These are phyloP conservation scores for Bathynomus jamesi DNA, from an alignment of 1,140 invertebrate genomes.

Conservation along the genomic window DNA sequence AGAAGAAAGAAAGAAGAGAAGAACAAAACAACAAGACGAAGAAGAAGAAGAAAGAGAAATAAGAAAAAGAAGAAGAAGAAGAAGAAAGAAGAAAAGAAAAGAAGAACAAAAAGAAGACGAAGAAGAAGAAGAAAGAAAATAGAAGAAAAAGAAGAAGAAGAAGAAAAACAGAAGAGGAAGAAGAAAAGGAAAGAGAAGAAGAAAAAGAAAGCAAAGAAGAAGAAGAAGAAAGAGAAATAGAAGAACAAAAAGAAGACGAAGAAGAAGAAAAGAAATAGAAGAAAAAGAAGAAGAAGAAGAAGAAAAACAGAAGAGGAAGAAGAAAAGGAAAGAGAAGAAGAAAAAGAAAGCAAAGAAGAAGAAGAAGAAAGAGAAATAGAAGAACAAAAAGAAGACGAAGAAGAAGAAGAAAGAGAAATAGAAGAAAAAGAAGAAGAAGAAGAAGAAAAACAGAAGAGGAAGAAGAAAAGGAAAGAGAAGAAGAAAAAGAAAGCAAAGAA, in stretches of 20 bases:
- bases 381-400: slow-evolving; percentile 11
- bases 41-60: no score
- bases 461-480: neutral
- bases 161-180: no score
- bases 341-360: slow-evolving; percentile 1
- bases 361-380: slow-evolving; percentile 12
- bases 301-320: no score
- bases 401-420: slow-evolving; percentile 5
- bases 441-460: neutral
- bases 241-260: slow-evolving; percentile 10
- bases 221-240: no score
- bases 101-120: no score
- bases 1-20: no score
- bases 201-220: no score
- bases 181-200: neutral
- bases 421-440: slow-evolving; percentile 5
- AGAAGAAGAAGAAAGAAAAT: no score
- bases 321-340: slow-evolving; percentile 7
- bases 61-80: no score
- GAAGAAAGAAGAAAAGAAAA: no score
- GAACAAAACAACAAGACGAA: no score
- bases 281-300: neutral
- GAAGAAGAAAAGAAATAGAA: slow-evolving; percentile 5
- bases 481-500: neutral
- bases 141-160: no score